Conservation (phyloP, 1,140 invertebrate genomes). For the Coboldia fuscipes region DNA sequence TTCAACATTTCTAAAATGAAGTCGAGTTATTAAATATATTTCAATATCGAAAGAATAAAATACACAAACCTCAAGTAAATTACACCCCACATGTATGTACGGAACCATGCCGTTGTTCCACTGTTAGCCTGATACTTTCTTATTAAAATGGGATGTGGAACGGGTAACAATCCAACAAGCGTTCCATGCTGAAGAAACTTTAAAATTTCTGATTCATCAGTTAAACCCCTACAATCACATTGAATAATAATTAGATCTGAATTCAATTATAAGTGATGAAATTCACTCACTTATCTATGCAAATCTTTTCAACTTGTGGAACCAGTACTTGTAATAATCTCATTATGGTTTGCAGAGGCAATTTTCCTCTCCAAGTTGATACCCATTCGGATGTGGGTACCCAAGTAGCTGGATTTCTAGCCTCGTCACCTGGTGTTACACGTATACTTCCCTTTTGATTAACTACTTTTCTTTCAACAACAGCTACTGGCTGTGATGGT, state of each 20-base stretch:
- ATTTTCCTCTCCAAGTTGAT: slow-evolving; percentile 86
- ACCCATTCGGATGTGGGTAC: slow-evolving; percentile 84
- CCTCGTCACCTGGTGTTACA: slow-evolving; percentile 10
- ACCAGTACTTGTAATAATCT: slow-evolving; percentile 92
- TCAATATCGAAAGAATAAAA: slow-evolving; percentile 2
- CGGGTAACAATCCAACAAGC: slow-evolving; percentile 88
- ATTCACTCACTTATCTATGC: slow-evolving; percentile 85
- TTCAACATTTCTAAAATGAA: slow-evolving; percentile 71
- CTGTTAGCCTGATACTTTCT: slow-evolving; percentile 96
- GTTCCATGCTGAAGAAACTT: slow-evolving; percentile 99
- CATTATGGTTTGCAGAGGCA: slow-evolving; percentile 98
- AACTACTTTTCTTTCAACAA: no score
- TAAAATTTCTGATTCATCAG: slow-evolving; percentile 97
- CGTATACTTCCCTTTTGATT: slow-evolving; percentile 14
- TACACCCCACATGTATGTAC: slow-evolving; percentile 98
- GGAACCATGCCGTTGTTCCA: slow-evolving; percentile 96
- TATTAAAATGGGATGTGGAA: slow-evolving; percentile 97
- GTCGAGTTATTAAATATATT: slow-evolving; percentile 6
- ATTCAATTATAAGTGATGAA: slow-evolving; percentile 1
- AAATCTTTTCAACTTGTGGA: slow-evolving; percentile 99
- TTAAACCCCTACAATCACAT: slow-evolving; percentile 59
- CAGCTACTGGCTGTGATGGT: slow-evolving; percentile 6
- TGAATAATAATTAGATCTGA: slow-evolving; percentile 1
- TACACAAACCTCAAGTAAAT: slow-evolving; percentile 75
- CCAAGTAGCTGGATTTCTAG: slow-evolving; percentile 32